Evolutionary conservation across 2,113 vertebrate species (phyloP), one percentile per base, ranked within the genome.

Genomic region (Coregonus clupeaformis): DNA sequence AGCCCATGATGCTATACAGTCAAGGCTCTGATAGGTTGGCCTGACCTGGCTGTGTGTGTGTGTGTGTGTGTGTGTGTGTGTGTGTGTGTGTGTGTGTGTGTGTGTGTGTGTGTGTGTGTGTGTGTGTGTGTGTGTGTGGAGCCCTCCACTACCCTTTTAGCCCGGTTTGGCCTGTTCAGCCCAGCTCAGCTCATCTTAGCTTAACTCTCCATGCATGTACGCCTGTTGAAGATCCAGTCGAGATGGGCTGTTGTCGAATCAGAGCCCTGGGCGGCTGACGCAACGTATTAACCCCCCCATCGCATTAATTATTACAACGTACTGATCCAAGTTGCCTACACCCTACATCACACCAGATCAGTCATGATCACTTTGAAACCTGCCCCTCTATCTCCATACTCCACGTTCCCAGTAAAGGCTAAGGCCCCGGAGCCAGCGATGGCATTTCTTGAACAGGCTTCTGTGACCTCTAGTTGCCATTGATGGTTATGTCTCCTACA

Each of bases 191-290:
- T 73, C 68, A 84, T 57, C 64, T 72, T 67, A 64, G 52, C 71
- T 77, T 63, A 68, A 72, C 75, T 81, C 70, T 79, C 47, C 71
- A 29, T 77, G 69, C 49, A 14, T 78, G 29, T 78, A 62, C 64
- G 77, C n/a, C 55, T 73, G 73, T 69, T 81, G 84, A 82, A 75
- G 77, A 77, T 82, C 84, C 77, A 73, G 86, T 79, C 75, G 71
- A 84, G 66, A 52, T 60, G 27, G 66, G 32, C 72, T 77, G 69
- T 29, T 68, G 70, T 76, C 65, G 75, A 16, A 29, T 42, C 6
- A 65, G 47, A 77, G 77, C 80, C 76, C 74, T 77, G 70, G 72
- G 69, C 68, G 2, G 36, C 36, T 42, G 7, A 42, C 36, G 9
- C 2, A 42, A 7, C 2, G 36, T 42, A 42, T 42, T 42, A 7